Base-by-base conservation (phyloP, 2,797 vertebrate species). In the Phalloptychus januarius region DNA sequence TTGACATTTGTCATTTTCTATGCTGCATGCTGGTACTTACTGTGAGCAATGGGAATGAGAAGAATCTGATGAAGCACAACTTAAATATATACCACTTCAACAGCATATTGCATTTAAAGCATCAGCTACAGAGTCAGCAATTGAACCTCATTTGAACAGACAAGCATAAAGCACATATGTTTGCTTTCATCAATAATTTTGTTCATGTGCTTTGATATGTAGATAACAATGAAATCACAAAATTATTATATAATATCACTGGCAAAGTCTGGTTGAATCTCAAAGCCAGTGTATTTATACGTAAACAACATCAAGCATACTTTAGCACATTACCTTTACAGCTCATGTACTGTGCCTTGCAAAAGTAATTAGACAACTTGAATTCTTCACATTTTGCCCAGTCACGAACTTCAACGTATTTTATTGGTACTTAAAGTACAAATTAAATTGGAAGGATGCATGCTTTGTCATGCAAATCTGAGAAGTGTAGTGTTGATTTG, bases 91-190 rank as follows among this genome's bases (percentile, higher is more conserved):
- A 77, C 33, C 72, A 83, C 7, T 71, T 85, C 50, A 75, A 74
- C 58, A 77, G 44, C 71, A 80, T 63, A 76, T 52, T 8, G 15
- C 31, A 52, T 58, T 79, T 38, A 74, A 13, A 82, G 23, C 79
- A 83, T 70, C 52, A 74, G 42, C 67, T 63, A 88, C 75, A 89
- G 63, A 85, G 58, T 81, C 79, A 84, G 77, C 73, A 83, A 40
- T 71, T 79, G 2, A 75, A 58, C 31, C 48, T 82, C n/a, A 80
- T 40, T 25, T 69, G 7, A 81, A 76, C 77, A 86, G 79, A 61
- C 76, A 50, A 70, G 44, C 46, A 79, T 75, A 65, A 84, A 80
- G 70, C 38, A 69, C 65, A 69, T 42, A n/a, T n/a, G 40, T 25
- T 69, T 69, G 65, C 38, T 42, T 69, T n/a, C 40, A 42, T 36